Base-by-base conservation (phyloP, 2,888 invertebrate genomes). In the Drosophila hamatofila region DNA sequence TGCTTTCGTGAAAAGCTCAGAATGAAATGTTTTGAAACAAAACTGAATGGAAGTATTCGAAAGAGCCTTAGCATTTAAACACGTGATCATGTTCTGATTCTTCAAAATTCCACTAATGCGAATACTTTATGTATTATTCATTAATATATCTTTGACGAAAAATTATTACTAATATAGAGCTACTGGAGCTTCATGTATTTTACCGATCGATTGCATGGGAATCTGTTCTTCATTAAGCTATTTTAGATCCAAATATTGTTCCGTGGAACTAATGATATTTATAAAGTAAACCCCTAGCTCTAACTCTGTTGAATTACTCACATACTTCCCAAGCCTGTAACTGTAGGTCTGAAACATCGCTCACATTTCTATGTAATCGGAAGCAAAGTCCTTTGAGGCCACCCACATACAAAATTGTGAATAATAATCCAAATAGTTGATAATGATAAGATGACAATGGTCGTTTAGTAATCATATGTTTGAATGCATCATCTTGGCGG, bases 381-480 rank as follows among this genome's bases (percentile, higher is more conserved):
- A 2, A 27, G 60, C 21, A 1, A 6, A 1, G 33, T 52, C 27
- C 25, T 58, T 30, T 1, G 61, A 55, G 12, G 78, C 74, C 12
- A 37, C 42, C 33, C 46, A 78, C n/a, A 78, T 8, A 0, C 16
- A 7, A 6, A 69, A 14, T 59, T 69, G 78, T 14, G 69, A 74
- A 0, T 2, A 0, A 4, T 78, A 33, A 3, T 25, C 3, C 33
- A 76, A 55, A 25, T 59, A 44, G 1, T n/a, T 42, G 9, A 76
- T 55, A n/a, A 76, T 69, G 0, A 16, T 16, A 44, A 68, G 30
- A 25, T 73, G 66, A 7, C 66, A 65, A 41, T 68, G 69, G 46
- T 78, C 74, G 44, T 52, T 78, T 0, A 75, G 4, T 6, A 2
- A 2, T 73, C 51, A 11, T n/a, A n/a, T n/a, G n/a, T n/a, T n/a